A percentile compares a stretch with the other conserved stretches of the same genome.
These are phyloP conservation scores for Drosophila arawakana DNA, from an alignment of 1,140 invertebrate genomes.

Conservation along the genomic window DNA sequence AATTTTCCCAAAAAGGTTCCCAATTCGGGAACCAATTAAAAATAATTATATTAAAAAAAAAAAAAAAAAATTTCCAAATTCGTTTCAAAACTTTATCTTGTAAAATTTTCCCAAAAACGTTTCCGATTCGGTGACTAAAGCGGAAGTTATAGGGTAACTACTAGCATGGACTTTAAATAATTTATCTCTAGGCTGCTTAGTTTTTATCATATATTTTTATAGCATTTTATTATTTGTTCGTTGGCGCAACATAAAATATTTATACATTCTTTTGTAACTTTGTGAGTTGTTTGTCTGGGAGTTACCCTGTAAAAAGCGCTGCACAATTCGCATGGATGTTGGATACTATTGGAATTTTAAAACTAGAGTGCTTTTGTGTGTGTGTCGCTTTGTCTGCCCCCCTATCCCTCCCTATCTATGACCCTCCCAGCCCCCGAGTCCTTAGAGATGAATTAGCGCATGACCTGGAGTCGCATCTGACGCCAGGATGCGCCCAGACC, in stretches of 20 bases:
- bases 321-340: slow-evolving; percentile 8
- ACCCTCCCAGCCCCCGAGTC: neutral
- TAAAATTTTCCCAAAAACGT: no score
- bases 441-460: neutral
- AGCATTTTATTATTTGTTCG: slow-evolving; percentile 14
- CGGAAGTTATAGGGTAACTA: no score
- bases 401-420: neutral
- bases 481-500: neutral
- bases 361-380: slow-evolving; percentile 4
- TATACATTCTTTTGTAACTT: slow-evolving; percentile 11
- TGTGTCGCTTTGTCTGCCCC: neutral
- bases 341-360: slow-evolving; percentile 35
- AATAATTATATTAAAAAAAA: no score
- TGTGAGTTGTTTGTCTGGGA: neutral
- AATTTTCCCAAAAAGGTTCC: no score
- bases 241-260: slow-evolving; percentile 35
- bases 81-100: no score
- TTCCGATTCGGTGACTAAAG: no score
- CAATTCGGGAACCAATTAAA: no score
- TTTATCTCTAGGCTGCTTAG: no score
- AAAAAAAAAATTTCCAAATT: no score
- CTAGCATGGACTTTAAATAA: no score
- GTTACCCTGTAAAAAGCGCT: slow-evolving; percentile 11
- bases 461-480: neutral
- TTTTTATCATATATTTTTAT: slow-evolving; percentile 2